Conservation (phyloP, 2,797 vertebrate genomes). For the Limnodromus scolopaceus region DNA sequence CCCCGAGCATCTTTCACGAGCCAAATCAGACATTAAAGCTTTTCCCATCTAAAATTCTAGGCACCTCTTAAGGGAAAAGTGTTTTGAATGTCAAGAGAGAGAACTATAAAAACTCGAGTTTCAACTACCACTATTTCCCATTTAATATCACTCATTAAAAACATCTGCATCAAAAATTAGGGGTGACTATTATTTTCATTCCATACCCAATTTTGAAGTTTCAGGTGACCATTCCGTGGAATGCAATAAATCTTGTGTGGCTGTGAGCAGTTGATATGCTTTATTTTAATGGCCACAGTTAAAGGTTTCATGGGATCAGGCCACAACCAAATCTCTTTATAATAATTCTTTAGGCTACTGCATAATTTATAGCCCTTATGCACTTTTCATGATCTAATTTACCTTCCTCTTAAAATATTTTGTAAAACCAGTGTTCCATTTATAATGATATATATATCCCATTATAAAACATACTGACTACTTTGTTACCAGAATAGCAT, state of each 20-base stretch:
- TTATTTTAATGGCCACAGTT: constrained; percentile 68
- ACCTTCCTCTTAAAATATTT: constrained; percentile 79
- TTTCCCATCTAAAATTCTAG: neutral
- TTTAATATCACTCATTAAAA: constrained; percentile 37
- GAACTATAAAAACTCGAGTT: neutral
- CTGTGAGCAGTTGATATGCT: constrained; percentile 30
- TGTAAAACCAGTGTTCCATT: constrained; percentile 76
- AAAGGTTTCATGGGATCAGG: constrained; percentile 74
- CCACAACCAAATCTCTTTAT: constrained; percentile 73
- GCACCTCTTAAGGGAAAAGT: neutral
- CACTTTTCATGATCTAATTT: constrained; percentile 81
- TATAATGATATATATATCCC: constrained; percentile 73
- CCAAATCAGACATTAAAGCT: neutral
- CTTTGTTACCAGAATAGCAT: constrained; percentile 52
- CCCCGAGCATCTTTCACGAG: neutral
- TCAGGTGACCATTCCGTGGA: neutral
- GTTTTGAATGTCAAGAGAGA: constrained; percentile 32
- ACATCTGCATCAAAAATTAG: constrained; percentile 22
- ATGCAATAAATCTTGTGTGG: constrained; percentile 35
- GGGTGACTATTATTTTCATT: neutral
- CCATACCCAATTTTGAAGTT: neutral
- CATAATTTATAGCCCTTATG: constrained; percentile 78
- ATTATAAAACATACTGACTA: constrained; percentile 65
- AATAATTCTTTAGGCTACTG: constrained; percentile 78
- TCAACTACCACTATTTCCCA: neutral